A percentile compares a stretch with the other conserved stretches of the same genome.
Evolutionary conservation across 2,113 vertebrate genomes (phyloP).

Genomic region (Genyomyrus donnyi): DNA sequence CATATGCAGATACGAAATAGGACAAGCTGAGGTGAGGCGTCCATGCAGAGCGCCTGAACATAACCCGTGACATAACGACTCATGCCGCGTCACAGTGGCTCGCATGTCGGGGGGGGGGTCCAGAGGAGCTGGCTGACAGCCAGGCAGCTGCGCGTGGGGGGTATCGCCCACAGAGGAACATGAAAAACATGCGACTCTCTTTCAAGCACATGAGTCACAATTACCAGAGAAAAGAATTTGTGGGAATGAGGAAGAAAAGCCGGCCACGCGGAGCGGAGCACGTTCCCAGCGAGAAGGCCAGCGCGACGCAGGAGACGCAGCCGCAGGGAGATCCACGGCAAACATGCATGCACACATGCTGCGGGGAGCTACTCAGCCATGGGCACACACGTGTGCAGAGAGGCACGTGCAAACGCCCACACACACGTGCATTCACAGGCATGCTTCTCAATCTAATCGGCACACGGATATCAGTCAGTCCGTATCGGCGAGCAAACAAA

Average conservation of each 20-base stretch:
- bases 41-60: background rate
- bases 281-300: background rate
- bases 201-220: background rate
- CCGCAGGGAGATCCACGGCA: background rate
- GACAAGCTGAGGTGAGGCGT: background rate
- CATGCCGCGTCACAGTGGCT: background rate
- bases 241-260: background rate
- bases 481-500: background rate
- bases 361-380: background rate
- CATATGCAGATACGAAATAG: background rate
- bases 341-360: background rate
- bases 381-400: background rate
- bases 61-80: background rate
- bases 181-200: background rate
- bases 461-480: background rate
- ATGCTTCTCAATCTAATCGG: background rate
- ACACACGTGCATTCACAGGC: background rate
- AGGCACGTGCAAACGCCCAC: slow-evolving; percentile 5
- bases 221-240: background rate
- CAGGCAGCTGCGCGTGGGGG: background rate
- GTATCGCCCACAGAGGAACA: background rate
- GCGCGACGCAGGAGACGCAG: background rate
- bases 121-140: background rate
- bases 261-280: background rate
- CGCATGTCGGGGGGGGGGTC: background rate